Evolutionary conservation across 2,888 invertebrate genomes (phyloP), one percentile per base, ranked within the genome.

Genomic region (Scaptomyza cyrtandrae): DNA sequence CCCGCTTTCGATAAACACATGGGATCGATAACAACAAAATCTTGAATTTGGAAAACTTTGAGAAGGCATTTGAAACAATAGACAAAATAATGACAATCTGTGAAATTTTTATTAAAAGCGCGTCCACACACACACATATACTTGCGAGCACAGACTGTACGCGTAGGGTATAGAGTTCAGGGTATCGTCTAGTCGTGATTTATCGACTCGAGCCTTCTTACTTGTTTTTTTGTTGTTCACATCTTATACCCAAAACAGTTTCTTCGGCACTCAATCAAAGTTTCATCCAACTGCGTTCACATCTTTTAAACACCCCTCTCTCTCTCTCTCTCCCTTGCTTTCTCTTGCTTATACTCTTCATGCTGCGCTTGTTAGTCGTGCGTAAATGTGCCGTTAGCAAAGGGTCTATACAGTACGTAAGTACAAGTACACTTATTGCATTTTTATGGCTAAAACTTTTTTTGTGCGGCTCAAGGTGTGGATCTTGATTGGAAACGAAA

Each of bases 311-410:
- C 39, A 41, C 27, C 46, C 43, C 24, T 44, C 37, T 33, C 57
- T 49, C n/a, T 19, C 6, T 44, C 48, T 52, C 11, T 41, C 27
- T 53, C 16, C 31, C 31, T 4, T 6, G n/a, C n/a, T 11, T 6
- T 33, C 16, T 44, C 11, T n/a, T n/a, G n/a, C n/a, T n/a, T n/a
- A n/a, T n/a, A n/a, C n/a, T n/a, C n/a, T 49, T 31, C 37, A 55
- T 48, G 63, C 61, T 72, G 75, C 68, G 83, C 73, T 80, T 83
- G 80, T 68, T 78, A 82, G 73, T 81, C 82, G 82, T 87, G 82
- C 88, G 82, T 87, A 71, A 85, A 87, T 81, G 7, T 87, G 85
- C 85, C 85, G 71, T 81, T 81, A 69, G 87, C 79, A 78, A 80
- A 81, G 65, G 72, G 85, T 59, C 71, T 35, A n/a, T 50, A 66